Base-by-base conservation (phyloP, 23 tunicate species). In the Styela plicata region DNA sequence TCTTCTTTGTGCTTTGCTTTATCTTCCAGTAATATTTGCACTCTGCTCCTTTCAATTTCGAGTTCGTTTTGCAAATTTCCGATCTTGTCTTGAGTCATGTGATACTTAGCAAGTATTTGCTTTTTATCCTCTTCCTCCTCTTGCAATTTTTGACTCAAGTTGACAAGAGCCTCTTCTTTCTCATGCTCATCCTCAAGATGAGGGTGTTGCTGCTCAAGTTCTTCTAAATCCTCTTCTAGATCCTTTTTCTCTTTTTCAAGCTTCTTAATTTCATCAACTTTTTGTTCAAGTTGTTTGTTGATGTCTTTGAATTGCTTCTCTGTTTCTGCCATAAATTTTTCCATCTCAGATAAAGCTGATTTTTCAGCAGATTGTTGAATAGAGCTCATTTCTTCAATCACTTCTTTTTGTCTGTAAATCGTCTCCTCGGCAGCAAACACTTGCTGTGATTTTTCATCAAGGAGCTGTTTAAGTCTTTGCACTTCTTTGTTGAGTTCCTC, bases 381-480 rank as follows among this genome's bases (percentile, higher is more conserved):
- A 13, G 86, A 36, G 17, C 85, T 85, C 79, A 89, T 33, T 44
- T 89, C 95, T 52, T 89, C 89, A 29, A 89, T 89, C 88, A 90
- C 96, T 85, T 90, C 96, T 63, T 90, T 90, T 44, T 90, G 96
- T 73, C 89, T 86, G 83, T 90, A 90, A 63, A 90, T 90, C 35
- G 96, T 90, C 74, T 90, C 96, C 65, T 90, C 96, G n/a, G 96
- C 96, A 2, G 86, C 83, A 57, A 73, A 90, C 25, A 90, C 78
- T 52, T 85, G 89, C 37, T 90, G 89, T 37, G 96, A 70, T 67
- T 86, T 85, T 25, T 85, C 96, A 67, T 90, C 89, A 31, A 85
- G 57, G 3, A 78, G 27, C 29, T 85, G 79, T 26, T 88, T 83
- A 32, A 90, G 74, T 63, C 81, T 84, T 63, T 85, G 80, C 33